Evolutionary conservation across 2,113 vertebrate species (phyloP), one percentile per base, ranked within the genome.

Genomic region (Phaetusa simplex): DNA sequence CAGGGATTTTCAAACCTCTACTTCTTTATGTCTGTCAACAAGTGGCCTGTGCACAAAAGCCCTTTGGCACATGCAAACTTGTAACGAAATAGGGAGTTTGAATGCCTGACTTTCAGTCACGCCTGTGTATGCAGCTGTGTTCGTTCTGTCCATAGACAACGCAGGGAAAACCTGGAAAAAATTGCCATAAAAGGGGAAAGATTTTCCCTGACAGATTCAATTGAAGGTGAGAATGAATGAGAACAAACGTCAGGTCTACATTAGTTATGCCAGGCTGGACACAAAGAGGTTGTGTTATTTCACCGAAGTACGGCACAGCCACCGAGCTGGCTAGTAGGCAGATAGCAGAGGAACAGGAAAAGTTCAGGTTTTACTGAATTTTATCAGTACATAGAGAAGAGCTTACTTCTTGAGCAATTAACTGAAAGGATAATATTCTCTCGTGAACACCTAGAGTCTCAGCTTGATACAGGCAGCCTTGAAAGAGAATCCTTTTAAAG

Each of bases 21-120:
- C 49, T 71, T 96, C 90, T 83, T 64, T 38, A 38, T 53, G 93
- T 97, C 96, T 98, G 95, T 96, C 96, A 93, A 32, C 84, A 96
- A 93, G 84, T 40, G 80, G 95, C 82, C 73, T 86, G 74, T 96
- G 89, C 86, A 90, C 62, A 92, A 91, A 92, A 96, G 78, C 78
- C 70, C 49, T 64, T 67, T 87, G 78, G 95, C 91, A 95, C 84
- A 80, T 27, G 88, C 84, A 91, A 90, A 67, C 45, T n/a, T 26
- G 8, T 21, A 79, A 74, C 0, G 5, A 97, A 95, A 94, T 72
- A 56, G 36, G 52, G 85, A 74, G 59, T 52, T 89, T 66, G 86
- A 95, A 91, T 27, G 78, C 66, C 86, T 87, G 69, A 23, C 50
- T 94, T 86, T 43, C 93, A 70, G 92, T 95, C 86, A 84, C 2